A percentile compares a stretch with the other conserved stretches of the same genome.
Conservation (phyloP, 2,888 invertebrate species). For the Danaus chrysippus region DNA sequence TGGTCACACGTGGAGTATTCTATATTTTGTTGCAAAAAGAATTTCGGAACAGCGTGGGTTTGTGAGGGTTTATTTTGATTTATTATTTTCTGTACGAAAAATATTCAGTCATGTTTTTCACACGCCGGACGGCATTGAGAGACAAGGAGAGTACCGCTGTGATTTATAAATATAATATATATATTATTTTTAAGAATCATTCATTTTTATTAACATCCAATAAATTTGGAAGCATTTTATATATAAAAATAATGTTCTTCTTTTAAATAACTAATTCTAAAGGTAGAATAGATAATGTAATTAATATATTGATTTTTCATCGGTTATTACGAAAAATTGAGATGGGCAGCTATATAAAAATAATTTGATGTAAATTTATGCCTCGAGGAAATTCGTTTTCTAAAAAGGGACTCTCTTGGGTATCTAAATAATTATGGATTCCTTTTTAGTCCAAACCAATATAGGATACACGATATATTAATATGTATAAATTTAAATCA, state of each 20-base stretch:
- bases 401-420: constrained; percentile 4
- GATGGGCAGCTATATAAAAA: constrained; percentile 3
- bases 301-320: neutral
- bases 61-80: constrained; percentile 23
- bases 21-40: constrained; percentile 29
- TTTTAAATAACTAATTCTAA: no score
- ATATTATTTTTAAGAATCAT: neutral
- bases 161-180: neutral
- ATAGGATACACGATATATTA: neutral
- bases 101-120: constrained; percentile 13
- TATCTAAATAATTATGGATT: constrained; percentile 7
- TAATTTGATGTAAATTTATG: constrained; percentile 2
- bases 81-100: constrained; percentile 17
- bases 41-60: constrained; percentile 26
- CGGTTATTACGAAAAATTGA: neutral
- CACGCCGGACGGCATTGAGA: neutral
- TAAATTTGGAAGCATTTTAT: no score
- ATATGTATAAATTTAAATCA: neutral
- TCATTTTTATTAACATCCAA: no score
- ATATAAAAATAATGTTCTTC: no score
- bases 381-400: constrained; percentile 2
- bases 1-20: constrained; percentile 24
- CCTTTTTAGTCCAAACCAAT: constrained; percentile 4
- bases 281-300: neutral
- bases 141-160: neutral